Conservation (phyloP, 1,140 invertebrate genomes). For the Zelostemma sp. region DNA sequence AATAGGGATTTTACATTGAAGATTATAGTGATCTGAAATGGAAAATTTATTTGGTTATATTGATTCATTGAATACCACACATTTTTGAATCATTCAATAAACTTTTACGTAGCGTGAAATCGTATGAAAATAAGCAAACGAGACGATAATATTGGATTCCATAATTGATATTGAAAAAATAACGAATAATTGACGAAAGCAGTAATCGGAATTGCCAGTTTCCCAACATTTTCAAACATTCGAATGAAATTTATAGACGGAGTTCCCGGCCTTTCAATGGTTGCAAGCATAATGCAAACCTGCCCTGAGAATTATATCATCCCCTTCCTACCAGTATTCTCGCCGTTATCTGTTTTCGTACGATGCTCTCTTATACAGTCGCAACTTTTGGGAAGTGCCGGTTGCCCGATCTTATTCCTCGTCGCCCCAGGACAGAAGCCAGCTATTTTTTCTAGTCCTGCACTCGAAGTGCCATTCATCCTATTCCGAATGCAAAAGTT, state of each 20-base stretch:
- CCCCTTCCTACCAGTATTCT: slow-evolving; percentile 14
- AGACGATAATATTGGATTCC: slow-evolving; percentile 19
- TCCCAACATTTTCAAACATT: slow-evolving; percentile 5
- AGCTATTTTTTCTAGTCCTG: slow-evolving; percentile 34
- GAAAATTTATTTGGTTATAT: too few species aligned
- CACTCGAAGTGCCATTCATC: slow-evolving; percentile 19
- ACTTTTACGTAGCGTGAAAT: too few species aligned
- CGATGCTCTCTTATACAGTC: slow-evolving; percentile 32
- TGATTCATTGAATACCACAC: too few species aligned
- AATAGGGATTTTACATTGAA: not conserved
- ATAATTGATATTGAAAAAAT: too few species aligned
- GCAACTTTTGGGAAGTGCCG: slow-evolving; percentile 17
- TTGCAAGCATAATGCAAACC: slow-evolving; percentile 20
- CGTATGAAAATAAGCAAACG: too few species aligned
- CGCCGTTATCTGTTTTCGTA: slow-evolving; percentile 23
- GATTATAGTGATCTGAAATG: too few species aligned
- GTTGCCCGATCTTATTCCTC: slow-evolving; percentile 27
- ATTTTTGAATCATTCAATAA: too few species aligned
- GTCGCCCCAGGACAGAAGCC: slow-evolving; percentile 20
- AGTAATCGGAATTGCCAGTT: slow-evolving; percentile 7
- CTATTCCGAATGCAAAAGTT: slow-evolving; percentile 33
- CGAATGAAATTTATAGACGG: slow-evolving; percentile 18
- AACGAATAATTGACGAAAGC: not conserved
- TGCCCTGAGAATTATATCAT: slow-evolving; percentile 17
- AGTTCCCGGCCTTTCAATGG: slow-evolving; percentile 22